Evolutionary conservation across 2,888 invertebrate species (phyloP).

Genomic region (Acrocyrtus sp.): DNA sequence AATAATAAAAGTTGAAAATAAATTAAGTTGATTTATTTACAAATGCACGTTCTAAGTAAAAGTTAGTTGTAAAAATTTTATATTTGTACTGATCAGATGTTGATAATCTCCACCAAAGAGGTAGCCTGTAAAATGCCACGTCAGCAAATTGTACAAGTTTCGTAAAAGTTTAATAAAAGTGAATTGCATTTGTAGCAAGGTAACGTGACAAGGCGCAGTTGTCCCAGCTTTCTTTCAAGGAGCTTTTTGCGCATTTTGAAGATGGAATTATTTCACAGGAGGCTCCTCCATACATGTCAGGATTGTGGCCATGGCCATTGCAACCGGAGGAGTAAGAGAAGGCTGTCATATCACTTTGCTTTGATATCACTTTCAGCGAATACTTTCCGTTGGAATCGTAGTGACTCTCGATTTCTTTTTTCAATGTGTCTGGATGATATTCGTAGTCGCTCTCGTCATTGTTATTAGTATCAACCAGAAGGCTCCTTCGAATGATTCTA

Average conservation of each 20-base stretch:
- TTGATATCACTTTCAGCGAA: too few relatives aligned
- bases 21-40: not conserved
- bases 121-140: constrained; percentile 47
- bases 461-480: constrained; percentile 22
- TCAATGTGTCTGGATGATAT: constrained; percentile 9
- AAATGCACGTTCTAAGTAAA: not conserved
- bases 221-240: too few relatives aligned
- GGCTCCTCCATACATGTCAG: too few relatives aligned
- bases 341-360: too few relatives aligned
- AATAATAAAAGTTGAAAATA: not conserved
- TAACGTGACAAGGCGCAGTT: not conserved
- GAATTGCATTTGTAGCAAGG: constrained; percentile 27
- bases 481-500: constrained; percentile 42
- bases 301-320: too few relatives aligned
- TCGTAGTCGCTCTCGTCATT: constrained; percentile 9
- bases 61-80: too few relatives aligned
- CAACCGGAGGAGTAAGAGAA: too few relatives aligned
- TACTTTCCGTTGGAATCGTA: not conserved
- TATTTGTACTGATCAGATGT: constrained; percentile 41
- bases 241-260: too few relatives aligned
- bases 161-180: constrained; percentile 34
- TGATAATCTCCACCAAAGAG: constrained; percentile 34
- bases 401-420: constrained; percentile 10
- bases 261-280: too few relatives aligned
- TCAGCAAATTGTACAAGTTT: constrained; percentile 44